Evolutionary conservation across 2,797 vertebrate species (phyloP).

Genomic region (Toxotes lorentzi): DNA sequence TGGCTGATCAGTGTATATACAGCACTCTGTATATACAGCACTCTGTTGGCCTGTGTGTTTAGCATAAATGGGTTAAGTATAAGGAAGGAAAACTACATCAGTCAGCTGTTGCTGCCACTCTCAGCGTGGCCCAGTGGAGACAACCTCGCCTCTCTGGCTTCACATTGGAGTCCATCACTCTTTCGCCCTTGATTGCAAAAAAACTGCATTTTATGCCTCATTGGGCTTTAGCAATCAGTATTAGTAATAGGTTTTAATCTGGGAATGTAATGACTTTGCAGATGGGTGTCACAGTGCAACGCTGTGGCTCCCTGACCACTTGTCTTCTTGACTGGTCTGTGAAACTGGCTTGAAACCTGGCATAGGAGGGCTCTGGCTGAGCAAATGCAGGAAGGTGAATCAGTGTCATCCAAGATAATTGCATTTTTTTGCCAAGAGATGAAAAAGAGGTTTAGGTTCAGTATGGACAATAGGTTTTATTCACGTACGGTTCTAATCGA

Average conservation of each 20-base stretch:
- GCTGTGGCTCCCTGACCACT: constrained; percentile 52
- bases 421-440: background rate
- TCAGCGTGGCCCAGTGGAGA: background rate
- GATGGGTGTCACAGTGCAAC: constrained; percentile 66
- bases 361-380: background rate
- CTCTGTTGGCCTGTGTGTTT: constrained; percentile 27
- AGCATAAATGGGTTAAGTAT: constrained; percentile 36
- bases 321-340: constrained; percentile 46
- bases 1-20: too few species aligned
- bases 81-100: constrained; percentile 46
- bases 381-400: background rate
- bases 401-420: background rate
- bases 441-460: background rate
- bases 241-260: constrained; percentile 73
- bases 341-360: constrained; percentile 14
- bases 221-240: constrained; percentile 70
- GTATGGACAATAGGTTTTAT: background rate
- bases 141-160: constrained; percentile 28
- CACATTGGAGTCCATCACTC: constrained; percentile 44
- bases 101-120: constrained; percentile 17
- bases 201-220: constrained; percentile 67
- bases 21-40: constrained; percentile 4
- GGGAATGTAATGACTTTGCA: constrained; percentile 69
- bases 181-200: constrained; percentile 60
- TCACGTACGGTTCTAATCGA: background rate